Percentiles rank a stretch among this genome's conserved stretches.
Conservation (phyloP, 2,888 invertebrate species). For the Ptychoptera contaminata region DNA sequence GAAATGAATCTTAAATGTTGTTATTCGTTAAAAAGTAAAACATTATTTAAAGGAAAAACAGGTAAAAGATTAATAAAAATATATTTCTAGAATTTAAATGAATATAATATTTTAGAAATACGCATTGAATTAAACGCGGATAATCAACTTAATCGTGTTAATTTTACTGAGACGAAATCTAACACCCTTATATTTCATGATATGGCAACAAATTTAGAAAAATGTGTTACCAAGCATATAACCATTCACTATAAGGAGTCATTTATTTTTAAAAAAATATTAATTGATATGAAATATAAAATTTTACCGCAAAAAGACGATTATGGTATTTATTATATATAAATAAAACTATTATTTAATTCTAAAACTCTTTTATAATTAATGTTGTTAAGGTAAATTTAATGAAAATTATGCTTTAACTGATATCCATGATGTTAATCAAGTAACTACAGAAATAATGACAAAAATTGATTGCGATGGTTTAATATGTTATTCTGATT, state of each 20-base stretch:
- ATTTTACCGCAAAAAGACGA: neutral
- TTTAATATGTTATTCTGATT: conserved; percentile 27
- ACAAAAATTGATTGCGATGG: conserved; percentile 23
- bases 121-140: conserved; percentile 22
- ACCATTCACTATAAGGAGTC: too few relatives aligned
- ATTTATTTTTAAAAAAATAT: too few relatives aligned
- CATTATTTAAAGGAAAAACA: conserved; percentile 9
- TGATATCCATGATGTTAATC: too few relatives aligned
- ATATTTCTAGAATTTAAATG: too few relatives aligned
- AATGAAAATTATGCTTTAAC: neutral
- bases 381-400: neutral
- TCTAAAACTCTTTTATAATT: neutral
- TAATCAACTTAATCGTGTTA: conserved; percentile 24
- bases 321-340: too few relatives aligned
- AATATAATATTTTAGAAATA: conserved; percentile 15
- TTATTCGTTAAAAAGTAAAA: conserved; percentile 20
- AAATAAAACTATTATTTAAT: neutral
- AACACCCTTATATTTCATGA: conserved; percentile 22
- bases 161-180: conserved; percentile 18
- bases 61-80: too few relatives aligned
- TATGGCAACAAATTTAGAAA: conserved; percentile 16
- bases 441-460: too few relatives aligned
- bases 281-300: too few relatives aligned
- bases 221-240: conserved; percentile 14
- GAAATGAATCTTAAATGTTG: conserved; percentile 24